Conservation (phyloP, 2,888 invertebrate species). For the Eristalis tenax region DNA sequence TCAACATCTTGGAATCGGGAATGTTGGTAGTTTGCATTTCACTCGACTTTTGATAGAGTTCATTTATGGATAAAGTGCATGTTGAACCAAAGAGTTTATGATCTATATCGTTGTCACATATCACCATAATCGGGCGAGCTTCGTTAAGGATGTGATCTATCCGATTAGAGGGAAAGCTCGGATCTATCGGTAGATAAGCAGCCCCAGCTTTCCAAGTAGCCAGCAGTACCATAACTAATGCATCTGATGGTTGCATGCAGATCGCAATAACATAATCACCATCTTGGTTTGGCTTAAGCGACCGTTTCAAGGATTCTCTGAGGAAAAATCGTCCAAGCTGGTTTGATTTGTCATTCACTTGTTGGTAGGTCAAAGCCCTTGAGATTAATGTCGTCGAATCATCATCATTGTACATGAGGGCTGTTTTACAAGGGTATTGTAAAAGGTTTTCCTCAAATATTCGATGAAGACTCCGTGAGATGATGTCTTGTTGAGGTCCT, state of each 20-base stretch:
- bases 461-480: constrained; percentile 83
- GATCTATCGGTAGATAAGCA: constrained; percentile 92
- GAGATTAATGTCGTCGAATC: constrained; percentile 50
- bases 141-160: constrained; percentile 89
- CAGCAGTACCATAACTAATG: constrained; percentile 85
- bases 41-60: constrained; percentile 76
- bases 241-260: constrained; percentile 89
- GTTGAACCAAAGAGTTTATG: constrained; percentile 75
- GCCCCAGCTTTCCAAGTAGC: constrained; percentile 91
- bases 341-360: constrained; percentile 82
- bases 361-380: constrained; percentile 77
- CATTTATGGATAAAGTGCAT: constrained; percentile 74
- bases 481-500: constrained; percentile 83
- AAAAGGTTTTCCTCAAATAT: constrained; percentile 84
- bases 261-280: constrained; percentile 89
- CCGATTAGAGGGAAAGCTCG: constrained; percentile 86
- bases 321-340: constrained; percentile 81
- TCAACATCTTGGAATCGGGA: constrained; percentile 80
- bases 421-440: constrained; percentile 83
- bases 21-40: constrained; percentile 76
- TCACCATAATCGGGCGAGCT: constrained; percentile 85
- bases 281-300: constrained; percentile 83
- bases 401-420: constrained; percentile 85
- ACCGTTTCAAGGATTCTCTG: constrained; percentile 76
- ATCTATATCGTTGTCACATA: constrained; percentile 84